Percentiles rank a stretch among this genome's conserved stretches.
These are phyloP conservation scores for Parauchenoglanis ngamensis DNA, from an alignment of 2,797 vertebrate species.

Conservation along the genomic window DNA sequence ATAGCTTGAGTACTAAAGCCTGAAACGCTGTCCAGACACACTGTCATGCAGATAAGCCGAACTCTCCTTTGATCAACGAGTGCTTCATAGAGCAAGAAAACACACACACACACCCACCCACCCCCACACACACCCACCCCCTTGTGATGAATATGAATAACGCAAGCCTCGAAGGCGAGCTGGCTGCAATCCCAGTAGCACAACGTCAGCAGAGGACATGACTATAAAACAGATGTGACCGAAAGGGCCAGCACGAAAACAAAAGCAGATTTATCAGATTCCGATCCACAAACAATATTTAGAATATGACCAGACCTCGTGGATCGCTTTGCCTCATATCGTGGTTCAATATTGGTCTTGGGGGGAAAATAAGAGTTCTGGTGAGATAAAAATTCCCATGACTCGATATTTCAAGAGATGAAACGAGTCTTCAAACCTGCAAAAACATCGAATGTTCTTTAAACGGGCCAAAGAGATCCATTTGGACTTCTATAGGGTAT, in stretches of 20 bases:
- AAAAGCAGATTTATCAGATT: constrained; percentile 20
- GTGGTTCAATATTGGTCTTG: neutral
- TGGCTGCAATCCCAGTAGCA: constrained; percentile 41
- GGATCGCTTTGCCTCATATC: neutral
- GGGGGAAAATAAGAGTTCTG: neutral
- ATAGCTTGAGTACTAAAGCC: neutral
- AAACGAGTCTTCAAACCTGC: neutral
- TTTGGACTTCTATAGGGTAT: too few relatives aligned
- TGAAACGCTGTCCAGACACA: neutral
- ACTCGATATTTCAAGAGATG: neutral
- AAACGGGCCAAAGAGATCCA: neutral
- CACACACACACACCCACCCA: neutral
- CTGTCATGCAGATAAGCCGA: neutral
- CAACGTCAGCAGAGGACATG: constrained; percentile 25
- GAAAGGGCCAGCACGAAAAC: neutral
- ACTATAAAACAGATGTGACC: constrained; percentile 38
- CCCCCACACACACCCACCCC: constrained; percentile 27
- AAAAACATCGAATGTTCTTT: neutral
- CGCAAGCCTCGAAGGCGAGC: constrained; percentile 13
- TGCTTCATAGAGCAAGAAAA: constrained; percentile 38
- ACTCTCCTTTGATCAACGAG: neutral
- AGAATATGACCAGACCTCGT: neutral
- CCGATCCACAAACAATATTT: constrained; percentile 20
- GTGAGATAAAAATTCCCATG: neutral
- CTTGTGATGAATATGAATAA: constrained; percentile 37